Evolutionary conservation across 2,888 invertebrate genomes (phyloP), one percentile per base, ranked within the genome.

Genomic region (Melieria crassipennis): DNA sequence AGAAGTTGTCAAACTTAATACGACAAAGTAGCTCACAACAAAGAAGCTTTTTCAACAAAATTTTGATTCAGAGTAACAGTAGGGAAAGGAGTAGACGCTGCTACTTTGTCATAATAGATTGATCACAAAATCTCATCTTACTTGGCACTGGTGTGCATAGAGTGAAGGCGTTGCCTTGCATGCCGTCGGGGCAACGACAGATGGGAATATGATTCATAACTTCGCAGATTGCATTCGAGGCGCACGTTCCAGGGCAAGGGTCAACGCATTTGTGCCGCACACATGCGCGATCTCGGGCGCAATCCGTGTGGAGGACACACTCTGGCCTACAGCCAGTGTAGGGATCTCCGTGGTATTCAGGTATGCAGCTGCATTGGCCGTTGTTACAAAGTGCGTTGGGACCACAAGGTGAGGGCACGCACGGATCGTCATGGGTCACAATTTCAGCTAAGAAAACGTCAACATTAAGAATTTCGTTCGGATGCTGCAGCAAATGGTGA

Each of bases 151-250:
- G 88, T 65, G 87, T 87, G 80, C 92, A 92, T 78, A 89, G 89
- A 9, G 90, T 84, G 82, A 93, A 92, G 5, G 93, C 92, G 84
- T 93, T 92, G 76, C 93, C 94, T 71, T 90, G 88, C 87, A 90
- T 91, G 68, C 90, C 89, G 43, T 83, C 82, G 7, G 88, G 84
- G 79, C 91, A 91, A 68, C 87, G 87, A 77, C 91, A 91, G 71
- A 91, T 91, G 7, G 94, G 92, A 76, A 92, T 91, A 80, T 94
- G 94, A 82, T 93, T 92, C 58, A 92, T 88, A 4, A 93, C 92
- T 82, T 91, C 89, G 79, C 94, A 94, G 75, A 89, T 85, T 10
- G 93, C 93, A 77, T 90, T 90, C 68, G 88, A 83, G 7, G 93
- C 93, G 85, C 94, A 94, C 42, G 91, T 91, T 79, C 91, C 92